phyloP scores from a whole-genome alignment of 2,797 vertebrate species.

The Silurus lanzhouensis region DNA sequence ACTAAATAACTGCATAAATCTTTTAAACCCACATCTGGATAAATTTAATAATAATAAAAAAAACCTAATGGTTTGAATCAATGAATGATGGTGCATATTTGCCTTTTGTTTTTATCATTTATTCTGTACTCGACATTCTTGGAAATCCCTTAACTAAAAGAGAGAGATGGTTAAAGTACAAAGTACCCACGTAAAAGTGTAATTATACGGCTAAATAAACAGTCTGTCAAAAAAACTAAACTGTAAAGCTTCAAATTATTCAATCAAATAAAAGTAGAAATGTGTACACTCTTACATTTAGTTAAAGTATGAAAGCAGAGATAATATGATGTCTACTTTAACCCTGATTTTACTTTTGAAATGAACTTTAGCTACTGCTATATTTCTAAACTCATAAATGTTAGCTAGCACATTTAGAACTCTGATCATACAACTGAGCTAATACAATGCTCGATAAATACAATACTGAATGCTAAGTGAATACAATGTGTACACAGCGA shows the following conservation, averaged over 20 bases:
- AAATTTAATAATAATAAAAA: background rate
- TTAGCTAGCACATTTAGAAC: background rate
- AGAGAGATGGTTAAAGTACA: background rate
- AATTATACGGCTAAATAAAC: background rate
- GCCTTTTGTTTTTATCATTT: background rate
- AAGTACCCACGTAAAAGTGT: background rate
- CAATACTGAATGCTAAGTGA: background rate
- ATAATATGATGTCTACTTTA: background rate
- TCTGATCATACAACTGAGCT: background rate
- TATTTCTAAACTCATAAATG: background rate
- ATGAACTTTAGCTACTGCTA: background rate
- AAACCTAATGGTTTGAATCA: background rate
- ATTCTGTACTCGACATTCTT: background rate
- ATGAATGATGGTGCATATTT: conserved; percentile 3
- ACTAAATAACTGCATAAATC: background rate
- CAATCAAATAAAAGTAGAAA: background rate
- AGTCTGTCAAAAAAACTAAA: background rate
- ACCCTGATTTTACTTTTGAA: background rate
- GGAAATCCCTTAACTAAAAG: background rate
- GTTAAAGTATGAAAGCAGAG: background rate
- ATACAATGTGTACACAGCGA: background rate
- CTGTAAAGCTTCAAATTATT: background rate
- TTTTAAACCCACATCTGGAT: background rate
- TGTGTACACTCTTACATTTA: background rate
- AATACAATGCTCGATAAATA: too few species aligned